A percentile compares a stretch with the other conserved stretches of the same genome.
phyloP scores from a whole-genome alignment of 2,113 vertebrate genomes.

The Tetrax tetrax region DNA sequence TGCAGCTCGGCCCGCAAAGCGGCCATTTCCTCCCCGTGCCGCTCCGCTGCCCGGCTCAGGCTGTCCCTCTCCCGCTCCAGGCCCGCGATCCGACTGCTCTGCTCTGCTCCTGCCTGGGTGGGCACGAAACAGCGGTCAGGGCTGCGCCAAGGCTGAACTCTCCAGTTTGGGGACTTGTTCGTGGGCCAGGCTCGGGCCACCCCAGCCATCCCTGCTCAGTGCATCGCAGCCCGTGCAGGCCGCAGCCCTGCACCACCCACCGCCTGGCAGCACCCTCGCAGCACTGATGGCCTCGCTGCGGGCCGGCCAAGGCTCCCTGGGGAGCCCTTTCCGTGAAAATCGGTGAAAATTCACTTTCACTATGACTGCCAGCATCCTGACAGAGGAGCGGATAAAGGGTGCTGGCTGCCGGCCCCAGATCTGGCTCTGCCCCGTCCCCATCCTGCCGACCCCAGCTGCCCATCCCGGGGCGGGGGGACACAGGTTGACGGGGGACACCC shows the following conservation, averaged over 20 bases:
- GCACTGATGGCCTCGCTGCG: neutral
- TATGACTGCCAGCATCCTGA: neutral
- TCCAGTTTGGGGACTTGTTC: neutral
- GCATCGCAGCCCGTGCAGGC: neutral
- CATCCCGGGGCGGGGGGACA: rapidly evolving
- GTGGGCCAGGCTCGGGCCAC: neutral
- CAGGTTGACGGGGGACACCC: too few species aligned
- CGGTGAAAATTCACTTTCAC: neutral
- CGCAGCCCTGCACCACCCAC: neutral
- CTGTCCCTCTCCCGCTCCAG: conserved; percentile 79
- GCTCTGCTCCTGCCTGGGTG: conserved; percentile 72
- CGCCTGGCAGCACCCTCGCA: neutral
- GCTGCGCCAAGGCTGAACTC: rapidly evolving
- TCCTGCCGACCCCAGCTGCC: neutral
- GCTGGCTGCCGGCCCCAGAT: neutral
- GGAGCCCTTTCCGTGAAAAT: neutral
- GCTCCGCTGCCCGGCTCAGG: conserved; percentile 66
- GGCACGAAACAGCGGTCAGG: rapidly evolving
- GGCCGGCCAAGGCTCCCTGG: rapidly evolving
- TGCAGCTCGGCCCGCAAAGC: conserved; percentile 74
- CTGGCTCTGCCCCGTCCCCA: neutral
- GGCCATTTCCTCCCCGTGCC: conserved; percentile 70
- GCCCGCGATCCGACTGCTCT: conserved; percentile 61
- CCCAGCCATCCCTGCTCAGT: rapidly evolving
- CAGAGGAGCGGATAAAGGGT: neutral